Evolutionary conservation across 2,888 invertebrate species (phyloP), one percentile per base, ranked within the genome.

Genomic region (Octodonta nipae): DNA sequence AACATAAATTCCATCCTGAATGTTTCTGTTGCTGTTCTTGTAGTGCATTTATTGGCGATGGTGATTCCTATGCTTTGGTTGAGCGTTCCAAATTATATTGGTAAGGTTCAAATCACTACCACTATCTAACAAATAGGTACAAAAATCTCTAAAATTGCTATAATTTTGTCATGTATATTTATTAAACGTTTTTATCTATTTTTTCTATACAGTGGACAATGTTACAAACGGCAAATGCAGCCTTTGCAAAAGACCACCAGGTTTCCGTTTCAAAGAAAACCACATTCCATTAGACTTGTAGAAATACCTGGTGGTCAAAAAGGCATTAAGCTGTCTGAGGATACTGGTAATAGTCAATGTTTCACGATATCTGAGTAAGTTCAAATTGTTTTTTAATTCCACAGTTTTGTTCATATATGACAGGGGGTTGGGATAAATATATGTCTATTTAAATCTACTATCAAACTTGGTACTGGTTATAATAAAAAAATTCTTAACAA

Each of bases 1-100:
- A 86, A 54, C 89, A 89, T 65, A 86, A 87, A 60, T 92, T 89
- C 66, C 92, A 93, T 65, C 89, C 91, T 26, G 92, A 92, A 68
- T 92, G 92, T 65, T 92, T 92, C 64, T 78, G 82, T 51, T 93
- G 92, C 58, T 70, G 69, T 28, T 73, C 75, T 15, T 92, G 92
- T 61, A 69, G 73, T 16, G 70, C 76, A 3, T 87, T 81, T 57
- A 84, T 92, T 48, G 92, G 89, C 38, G 89, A 91, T 65, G 87
- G 87, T 4, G 87, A 92, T 57, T 80, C 87, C 5, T 92, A 89
- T 60, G 88, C 89, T 2, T 67, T 92, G 30, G 78, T 91, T n/a
- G 91, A 91, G 55, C 67, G 91, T 36, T 84, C 87, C 2, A 81
- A 81, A 47, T 67, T 92, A 1, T 92, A 86, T 60, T 92, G 87